Base-by-base conservation (phyloP, 1,140 invertebrate genomes). In the Zaprionus ornatus region DNA sequence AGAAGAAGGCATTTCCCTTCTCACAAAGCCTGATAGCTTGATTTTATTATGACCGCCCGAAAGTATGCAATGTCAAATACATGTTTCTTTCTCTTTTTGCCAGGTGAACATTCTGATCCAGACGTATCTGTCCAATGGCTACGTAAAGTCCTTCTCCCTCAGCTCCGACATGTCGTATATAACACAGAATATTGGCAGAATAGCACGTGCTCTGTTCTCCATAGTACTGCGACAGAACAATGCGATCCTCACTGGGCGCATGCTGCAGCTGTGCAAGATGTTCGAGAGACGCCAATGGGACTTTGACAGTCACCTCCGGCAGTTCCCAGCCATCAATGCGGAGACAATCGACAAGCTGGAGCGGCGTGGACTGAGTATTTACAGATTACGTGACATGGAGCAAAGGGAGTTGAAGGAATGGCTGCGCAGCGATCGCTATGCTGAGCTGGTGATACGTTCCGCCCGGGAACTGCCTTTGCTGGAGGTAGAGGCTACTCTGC, bases 91-190 rank as follows among this genome's bases (percentile, higher is more conserved):
- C 15, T 29, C 29, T 13, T 17, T 1, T 21, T 40, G 9, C 1
- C 29, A 91, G 88, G 90, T 92, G 0, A 99, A 99, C 93, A 98
- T 99, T 87, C 93, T 99, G 5, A 94, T 99, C 71, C 99, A 99
- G 93, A 96, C 97, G 0, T 98, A 96, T 92, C 94, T 99, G 15
- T 98, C 97, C 0, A 94, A 96, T 70, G 96, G 95, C 27, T 93
- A 94, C 45, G 95, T 99, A 1, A 96, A 97, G 80, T 95, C 96
- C 0, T 98, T 99, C 86, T 99, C 98, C 0, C 93, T 99, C 5
- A 95, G 97, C 64, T 99, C 98, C 0, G 98, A 99, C 94, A 95
- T 97, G 92, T 96, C 97, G 17, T 99, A 99, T 92, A 96, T 99
- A 21, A 97, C 96, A 55, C 97, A 99, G 95, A 99, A 99, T 93